Base-by-base conservation (phyloP, 2,113 vertebrate genomes). In the Forbesichthys agassizii region DNA sequence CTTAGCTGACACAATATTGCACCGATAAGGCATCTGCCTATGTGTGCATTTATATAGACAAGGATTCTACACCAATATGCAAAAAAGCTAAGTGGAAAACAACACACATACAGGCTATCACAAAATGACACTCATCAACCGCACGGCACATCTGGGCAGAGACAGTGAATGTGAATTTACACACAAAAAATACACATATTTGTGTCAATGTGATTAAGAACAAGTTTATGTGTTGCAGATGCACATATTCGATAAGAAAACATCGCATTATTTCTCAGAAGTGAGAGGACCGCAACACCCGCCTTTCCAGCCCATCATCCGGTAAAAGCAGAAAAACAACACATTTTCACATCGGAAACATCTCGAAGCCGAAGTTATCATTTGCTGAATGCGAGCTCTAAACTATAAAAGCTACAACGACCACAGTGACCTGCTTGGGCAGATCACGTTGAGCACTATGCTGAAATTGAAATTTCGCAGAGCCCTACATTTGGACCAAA, bases 221-320 rank as follows among this genome's bases (percentile, higher is more conserved):
- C 3, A 33, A 27, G 49, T 9, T 33, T 14, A 9, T 7, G 33
- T 76, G 66, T 60, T 69, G 6, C 67, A 69, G 78, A 83, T 87
- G 14, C 77, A 70, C 67, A 51, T 5, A 8, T 36, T 52, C 66
- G 92, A 93, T 93, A 91, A 90, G 61, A 47, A 60, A 71, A 79
- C 9, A 74, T 80, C 65, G 54, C 71, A 89, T 84, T 90, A 88
- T 92, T 93, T 92, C 91, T 89, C 78, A 90, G 90, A 93, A 92
- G 60, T 75, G 1, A 82, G 66, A 56, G 59, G 79, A 82, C 87
- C 85, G 82, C 91, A 88, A 67, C 79, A 67, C 76, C 57, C 66
- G 75, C 60, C 73, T 82, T 88, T 88, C 88, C 78, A 65, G 80
- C 73, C 56, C 66, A 48, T 79, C 82, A 86, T 90, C 86, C 88